Evolutionary conservation across 2,797 vertebrate genomes (phyloP), one percentile per base, ranked within the genome.

Genomic region (Scarus forsteni): DNA sequence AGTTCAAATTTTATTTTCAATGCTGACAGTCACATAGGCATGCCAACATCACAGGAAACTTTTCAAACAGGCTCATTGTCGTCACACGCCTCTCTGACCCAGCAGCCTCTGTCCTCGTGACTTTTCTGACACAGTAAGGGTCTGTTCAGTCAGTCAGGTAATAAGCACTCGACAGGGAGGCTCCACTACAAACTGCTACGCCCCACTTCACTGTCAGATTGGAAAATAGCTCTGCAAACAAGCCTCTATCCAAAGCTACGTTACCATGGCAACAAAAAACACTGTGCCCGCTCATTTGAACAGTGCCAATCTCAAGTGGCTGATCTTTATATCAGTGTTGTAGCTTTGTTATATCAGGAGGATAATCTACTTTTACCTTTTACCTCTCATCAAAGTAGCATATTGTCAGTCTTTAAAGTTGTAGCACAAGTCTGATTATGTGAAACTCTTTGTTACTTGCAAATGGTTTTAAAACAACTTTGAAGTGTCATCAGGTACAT

Each of bases 161-260:
- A 85, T 85, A 84, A 78, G 69, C 77, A 81, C 81, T 87, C 66
- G n/a, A 80, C 79, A 74, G 60, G 80, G 73, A 85, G 84, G 74
- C 81, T 53, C 56, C 77, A 70, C 71, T 74, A 70, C 66, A 68
- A 62, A 70, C 81, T 1, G 65, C 64, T 63, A 70, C 66, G 54
- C 64, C 75, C 78, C 75, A 78, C 78, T 90, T 88, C 82, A 77
- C 81, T 14, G 38, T 44, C 27, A 60, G 70, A 84, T 85, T 85
- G 73, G 85, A 85, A 84, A 84, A 84, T 69, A 77, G 72, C 60
- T 70, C 44, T 19, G 8, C 66, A 62, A 75, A 74, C 63, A 79
- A 83, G 51, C 69, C 52, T 10, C 43, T 61, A 65, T 77, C 48
- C 27, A 59, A 62, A 63, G 59, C 45, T 39, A 39, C 6, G 82